phyloP scores from a whole-genome alignment of 1,140 invertebrate species.

The Temnothorax curvispinosus region DNA sequence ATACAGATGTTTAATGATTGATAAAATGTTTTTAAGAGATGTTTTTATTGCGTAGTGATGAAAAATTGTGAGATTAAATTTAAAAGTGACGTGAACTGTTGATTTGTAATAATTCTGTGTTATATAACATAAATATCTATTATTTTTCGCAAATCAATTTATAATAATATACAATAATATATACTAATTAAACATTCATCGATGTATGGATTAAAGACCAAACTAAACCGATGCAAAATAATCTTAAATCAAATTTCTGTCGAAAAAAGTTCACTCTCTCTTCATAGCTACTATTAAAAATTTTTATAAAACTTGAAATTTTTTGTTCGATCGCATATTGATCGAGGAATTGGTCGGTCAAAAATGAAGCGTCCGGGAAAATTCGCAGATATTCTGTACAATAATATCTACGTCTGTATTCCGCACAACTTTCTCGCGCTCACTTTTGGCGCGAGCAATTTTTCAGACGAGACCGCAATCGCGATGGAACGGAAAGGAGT shows the following conservation, averaged over 20 bases:
- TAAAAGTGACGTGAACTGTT: neutral
- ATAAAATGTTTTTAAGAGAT: neutral
- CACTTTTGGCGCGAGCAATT: conserved; percentile 19
- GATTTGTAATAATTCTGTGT: neutral
- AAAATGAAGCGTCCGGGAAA: neutral
- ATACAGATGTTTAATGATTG: neutral
- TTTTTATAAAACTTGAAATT: neutral
- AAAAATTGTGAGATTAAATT: conserved; percentile 3
- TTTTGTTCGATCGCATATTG: neutral
- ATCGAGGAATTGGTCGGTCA: neutral
- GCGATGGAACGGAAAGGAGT: conserved; percentile 6
- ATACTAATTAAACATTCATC: neutral
- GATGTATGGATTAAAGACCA: neutral
- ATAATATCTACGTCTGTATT: conserved; percentile 19
- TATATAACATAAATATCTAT: neutral
- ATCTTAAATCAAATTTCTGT: neutral
- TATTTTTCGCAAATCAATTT: neutral
- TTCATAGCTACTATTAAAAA: neutral
- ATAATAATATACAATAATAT: neutral
- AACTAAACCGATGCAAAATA: neutral
- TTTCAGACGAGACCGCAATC: conserved; percentile 35
- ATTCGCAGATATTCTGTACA: neutral
- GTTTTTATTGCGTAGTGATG: neutral
- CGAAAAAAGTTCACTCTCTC: neutral
- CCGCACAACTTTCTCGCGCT: conserved; percentile 1